phyloP scores from a whole-genome alignment of 2,797 vertebrate species.

The Choloepus didactylus region DNA sequence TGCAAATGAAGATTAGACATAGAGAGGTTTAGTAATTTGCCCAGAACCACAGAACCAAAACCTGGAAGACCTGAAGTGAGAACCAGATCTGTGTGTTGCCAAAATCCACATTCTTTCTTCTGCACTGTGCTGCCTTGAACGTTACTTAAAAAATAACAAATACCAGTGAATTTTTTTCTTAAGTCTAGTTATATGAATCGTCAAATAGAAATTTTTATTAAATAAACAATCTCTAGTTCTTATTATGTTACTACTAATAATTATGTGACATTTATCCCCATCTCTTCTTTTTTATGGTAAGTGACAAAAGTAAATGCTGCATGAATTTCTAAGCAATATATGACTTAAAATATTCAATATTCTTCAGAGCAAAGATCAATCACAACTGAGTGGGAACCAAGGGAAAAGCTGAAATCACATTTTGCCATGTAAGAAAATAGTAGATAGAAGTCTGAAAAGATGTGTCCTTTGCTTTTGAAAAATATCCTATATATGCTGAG shows the following conservation, averaged over 20 bases:
- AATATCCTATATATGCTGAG: background rate
- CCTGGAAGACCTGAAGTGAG: background rate
- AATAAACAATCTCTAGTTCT: background rate
- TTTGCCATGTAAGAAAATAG: background rate
- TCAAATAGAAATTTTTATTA: slow-evolving; percentile 10
- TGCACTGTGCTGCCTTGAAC: background rate
- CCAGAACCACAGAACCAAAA: background rate
- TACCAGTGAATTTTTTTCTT: background rate
- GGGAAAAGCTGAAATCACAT: background rate
- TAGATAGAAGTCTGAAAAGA: background rate
- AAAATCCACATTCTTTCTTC: background rate
- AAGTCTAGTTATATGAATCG: background rate
- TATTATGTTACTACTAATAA: background rate
- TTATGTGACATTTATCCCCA: background rate
- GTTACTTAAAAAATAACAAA: background rate
- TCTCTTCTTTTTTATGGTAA: background rate
- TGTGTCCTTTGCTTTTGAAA: background rate
- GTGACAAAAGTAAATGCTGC: background rate
- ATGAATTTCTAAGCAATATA: background rate
- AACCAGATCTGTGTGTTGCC: background rate
- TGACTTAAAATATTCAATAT: background rate
- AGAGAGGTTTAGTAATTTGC: background rate
- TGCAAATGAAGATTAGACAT: background rate
- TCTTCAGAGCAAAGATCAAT: background rate
- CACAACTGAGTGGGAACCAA: background rate